Evolutionary conservation across 1,140 invertebrate genomes (phyloP).

Genomic region (Drosophila lacteicornis): DNA sequence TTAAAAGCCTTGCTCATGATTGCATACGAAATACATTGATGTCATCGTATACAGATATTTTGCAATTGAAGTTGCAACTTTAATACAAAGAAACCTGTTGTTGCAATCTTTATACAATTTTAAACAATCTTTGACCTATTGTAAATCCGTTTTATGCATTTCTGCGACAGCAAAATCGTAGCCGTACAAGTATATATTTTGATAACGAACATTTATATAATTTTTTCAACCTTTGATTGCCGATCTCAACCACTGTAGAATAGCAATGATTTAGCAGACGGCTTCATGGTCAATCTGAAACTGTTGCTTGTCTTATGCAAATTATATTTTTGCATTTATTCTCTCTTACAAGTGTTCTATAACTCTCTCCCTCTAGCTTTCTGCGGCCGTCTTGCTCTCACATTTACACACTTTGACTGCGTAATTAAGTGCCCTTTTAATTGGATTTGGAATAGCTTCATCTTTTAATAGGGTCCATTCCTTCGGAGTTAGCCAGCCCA

Average conservation of each 20-base stretch:
- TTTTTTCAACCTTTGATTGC: fast-evolving
- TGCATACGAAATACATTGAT: too few species aligned
- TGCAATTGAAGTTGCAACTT: too few species aligned
- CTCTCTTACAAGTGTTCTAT: slow-evolving; percentile 41
- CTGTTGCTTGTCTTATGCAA: slow-evolving; percentile 68
- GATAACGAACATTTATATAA: too few species aligned
- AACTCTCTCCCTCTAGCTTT: slow-evolving; percentile 3
- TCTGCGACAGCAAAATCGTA: neutral
- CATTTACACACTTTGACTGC: slow-evolving; percentile 37
- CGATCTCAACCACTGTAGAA: slow-evolving; percentile 22
- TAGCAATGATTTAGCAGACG: slow-evolving; percentile 28
- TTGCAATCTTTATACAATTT: too few species aligned
- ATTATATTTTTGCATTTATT: slow-evolving; percentile 53
- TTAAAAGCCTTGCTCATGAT: too few species aligned
- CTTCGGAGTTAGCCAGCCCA: slow-evolving; percentile 26
- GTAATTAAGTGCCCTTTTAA: slow-evolving; percentile 78
- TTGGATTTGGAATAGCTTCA: slow-evolving; percentile 70
- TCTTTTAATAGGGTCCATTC: slow-evolving; percentile 31
- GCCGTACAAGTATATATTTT: neutral
- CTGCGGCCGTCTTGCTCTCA: neutral
- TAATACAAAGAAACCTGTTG: too few species aligned
- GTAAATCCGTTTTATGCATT: too few species aligned
- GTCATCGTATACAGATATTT: too few species aligned
- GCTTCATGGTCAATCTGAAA: slow-evolving; percentile 57
- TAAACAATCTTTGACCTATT: too few species aligned